Evolutionary conservation across 2,797 vertebrate genomes (phyloP).

Genomic region (Eulemur mongoz): DNA sequence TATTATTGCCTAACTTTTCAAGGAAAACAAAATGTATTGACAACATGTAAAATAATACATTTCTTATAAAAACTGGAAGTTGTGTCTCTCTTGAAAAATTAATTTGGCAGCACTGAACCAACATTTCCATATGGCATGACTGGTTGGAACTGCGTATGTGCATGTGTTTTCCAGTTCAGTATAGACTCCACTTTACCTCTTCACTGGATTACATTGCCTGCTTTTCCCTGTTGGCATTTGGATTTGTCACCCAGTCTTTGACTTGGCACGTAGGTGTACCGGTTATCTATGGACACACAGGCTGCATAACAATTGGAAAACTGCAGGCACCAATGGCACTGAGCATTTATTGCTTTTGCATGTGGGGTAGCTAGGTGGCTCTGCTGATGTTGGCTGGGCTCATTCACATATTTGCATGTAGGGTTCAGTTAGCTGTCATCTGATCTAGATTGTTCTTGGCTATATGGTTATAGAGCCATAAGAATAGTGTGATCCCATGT

Average conservation of each 20-base stretch:
- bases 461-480: not conserved
- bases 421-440: not conserved
- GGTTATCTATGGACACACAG: not conserved
- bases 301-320: not conserved
- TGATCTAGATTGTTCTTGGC: not conserved
- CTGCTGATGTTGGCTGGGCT: not conserved
- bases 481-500: not conserved
- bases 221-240: not conserved
- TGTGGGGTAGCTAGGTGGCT: not conserved
- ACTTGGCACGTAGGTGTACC: not conserved
- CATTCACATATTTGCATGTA: not conserved
- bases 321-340: not conserved
- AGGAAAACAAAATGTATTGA: not conserved
- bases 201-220: not conserved
- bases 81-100: not conserved
- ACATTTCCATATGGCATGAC: not conserved
- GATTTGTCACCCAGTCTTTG: not conserved
- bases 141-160: too few relatives aligned
- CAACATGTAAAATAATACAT: not conserved
- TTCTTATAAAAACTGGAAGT: not conserved
- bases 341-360: not conserved
- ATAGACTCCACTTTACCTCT: not conserved
- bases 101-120: not conserved
- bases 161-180: not conserved
- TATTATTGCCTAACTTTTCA: not conserved